These are phyloP conservation scores for Tiaroga cobitis DNA, from an alignment of 2,797 vertebrate species.

Conservation along the genomic window DNA sequence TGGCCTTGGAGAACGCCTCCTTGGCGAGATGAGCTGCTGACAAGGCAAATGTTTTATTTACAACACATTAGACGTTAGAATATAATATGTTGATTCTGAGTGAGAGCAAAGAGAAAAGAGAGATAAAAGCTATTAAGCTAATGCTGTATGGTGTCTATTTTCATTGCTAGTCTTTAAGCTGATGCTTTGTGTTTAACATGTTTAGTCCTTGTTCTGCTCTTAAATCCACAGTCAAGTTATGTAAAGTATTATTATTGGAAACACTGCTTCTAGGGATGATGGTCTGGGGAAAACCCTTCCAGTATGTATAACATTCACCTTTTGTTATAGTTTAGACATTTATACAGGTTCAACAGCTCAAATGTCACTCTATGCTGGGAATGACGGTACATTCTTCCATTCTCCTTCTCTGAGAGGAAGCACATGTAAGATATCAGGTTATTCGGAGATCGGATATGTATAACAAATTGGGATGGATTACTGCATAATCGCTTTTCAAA, in stretches of 20 bases:
- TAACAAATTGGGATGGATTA: slow-evolving; percentile 71
- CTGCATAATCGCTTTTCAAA: slow-evolving; percentile 62
- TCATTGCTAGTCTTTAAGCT: slow-evolving; percentile 22
- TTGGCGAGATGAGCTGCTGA: slow-evolving; percentile 69
- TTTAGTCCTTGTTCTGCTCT: slow-evolving; percentile 10
- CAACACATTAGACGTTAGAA: slow-evolving; percentile 69
- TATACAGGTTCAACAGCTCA: slow-evolving; percentile 31
- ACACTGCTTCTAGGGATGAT: slow-evolving; percentile 13
- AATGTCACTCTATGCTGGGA: slow-evolving; percentile 11
- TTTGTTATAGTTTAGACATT: slow-evolving; percentile 30
- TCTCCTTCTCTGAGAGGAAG: slow-evolving; percentile 66
- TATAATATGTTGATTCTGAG: slow-evolving; percentile 50
- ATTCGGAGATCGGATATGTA: slow-evolving; percentile 62
- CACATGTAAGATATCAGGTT: slow-evolving; percentile 74
- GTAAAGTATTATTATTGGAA: slow-evolving; percentile 29
- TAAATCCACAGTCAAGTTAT: slow-evolving; percentile 18
- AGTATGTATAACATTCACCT: slow-evolving; percentile 21
- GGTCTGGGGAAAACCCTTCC: slow-evolving; percentile 31
- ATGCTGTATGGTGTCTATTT: slow-evolving; percentile 1
- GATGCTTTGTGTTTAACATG: slow-evolving; percentile 22
- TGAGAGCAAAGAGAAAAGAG: background rate
- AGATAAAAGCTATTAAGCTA: slow-evolving; percentile 10
- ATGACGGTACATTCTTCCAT: slow-evolving; percentile 31
- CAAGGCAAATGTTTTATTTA: slow-evolving; percentile 75
- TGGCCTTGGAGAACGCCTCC: slow-evolving; percentile 33